Conservation (phyloP, 1,140 invertebrate genomes). For the Pseudomyrmex sp. region DNA sequence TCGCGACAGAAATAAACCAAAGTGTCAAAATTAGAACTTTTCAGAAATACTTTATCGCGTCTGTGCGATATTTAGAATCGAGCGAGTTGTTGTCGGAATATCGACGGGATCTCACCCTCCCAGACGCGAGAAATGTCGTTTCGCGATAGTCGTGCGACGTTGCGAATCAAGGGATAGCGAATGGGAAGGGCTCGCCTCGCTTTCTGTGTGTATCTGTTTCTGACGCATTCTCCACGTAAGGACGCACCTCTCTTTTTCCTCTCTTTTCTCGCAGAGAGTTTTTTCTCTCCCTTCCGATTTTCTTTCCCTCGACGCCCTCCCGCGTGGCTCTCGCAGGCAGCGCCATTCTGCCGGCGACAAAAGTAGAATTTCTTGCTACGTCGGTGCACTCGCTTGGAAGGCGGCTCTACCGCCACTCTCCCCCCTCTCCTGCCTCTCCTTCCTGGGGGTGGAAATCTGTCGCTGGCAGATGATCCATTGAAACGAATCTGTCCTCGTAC, state of each 20-base stretch:
- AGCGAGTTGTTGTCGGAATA: constrained; percentile 12
- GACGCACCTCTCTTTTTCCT: constrained; percentile 9
- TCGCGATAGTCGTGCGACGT: constrained; percentile 14
- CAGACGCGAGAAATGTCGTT: constrained; percentile 9
- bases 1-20: neutral
- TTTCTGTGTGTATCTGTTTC: constrained; percentile 62
- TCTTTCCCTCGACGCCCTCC: constrained; percentile 39
- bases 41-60: neutral
- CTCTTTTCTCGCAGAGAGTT: constrained; percentile 15
- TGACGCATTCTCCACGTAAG: constrained; percentile 66
- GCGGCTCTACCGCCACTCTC: constrained; percentile 38
- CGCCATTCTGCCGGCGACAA: constrained; percentile 75
- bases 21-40: too few species aligned
- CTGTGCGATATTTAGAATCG: constrained; percentile 27
- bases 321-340: constrained; percentile 21
- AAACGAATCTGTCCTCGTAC: constrained; percentile 70
- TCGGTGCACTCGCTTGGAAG: constrained; percentile 68
- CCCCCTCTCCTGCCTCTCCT: neutral
- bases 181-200: neutral
- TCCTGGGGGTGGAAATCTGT: constrained; percentile 64
- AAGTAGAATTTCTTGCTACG: constrained; percentile 74
- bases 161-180: neutral
- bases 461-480: constrained; percentile 77
- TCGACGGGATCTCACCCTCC: constrained; percentile 19
- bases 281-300: constrained; percentile 37